Evolutionary conservation across 2,797 vertebrate genomes (phyloP).

Genomic region (Morelia viridis): DNA sequence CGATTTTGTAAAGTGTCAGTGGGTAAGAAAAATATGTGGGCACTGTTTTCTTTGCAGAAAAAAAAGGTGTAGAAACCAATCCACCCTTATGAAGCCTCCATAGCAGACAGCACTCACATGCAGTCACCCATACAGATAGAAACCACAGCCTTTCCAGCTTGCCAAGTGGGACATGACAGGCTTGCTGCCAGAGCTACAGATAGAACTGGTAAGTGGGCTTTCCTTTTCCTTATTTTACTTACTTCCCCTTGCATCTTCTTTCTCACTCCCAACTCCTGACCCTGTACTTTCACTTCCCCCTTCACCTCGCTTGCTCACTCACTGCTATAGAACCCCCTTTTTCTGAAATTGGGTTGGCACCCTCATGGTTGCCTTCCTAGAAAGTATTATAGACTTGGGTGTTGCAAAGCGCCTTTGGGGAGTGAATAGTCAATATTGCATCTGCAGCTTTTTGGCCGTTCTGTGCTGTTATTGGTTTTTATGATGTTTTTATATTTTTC

Average conservation of each 20-base stretch:
- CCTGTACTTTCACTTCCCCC: accelerated
- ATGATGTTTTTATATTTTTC: no score
- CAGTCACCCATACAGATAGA: not conserved
- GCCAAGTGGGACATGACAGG: accelerated
- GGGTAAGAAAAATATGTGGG: not conserved
- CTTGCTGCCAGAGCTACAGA: not conserved
- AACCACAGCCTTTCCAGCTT: no score
- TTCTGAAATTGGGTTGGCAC: no score
- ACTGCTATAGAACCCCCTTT: no score
- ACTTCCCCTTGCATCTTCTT: not conserved
- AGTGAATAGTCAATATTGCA: no score
- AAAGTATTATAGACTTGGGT: no score
- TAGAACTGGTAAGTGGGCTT: accelerated
- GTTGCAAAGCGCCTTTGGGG: no score
- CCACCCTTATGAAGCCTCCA: not conserved
- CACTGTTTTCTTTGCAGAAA: no score
- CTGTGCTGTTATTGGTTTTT: no score
- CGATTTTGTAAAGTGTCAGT: not conserved
- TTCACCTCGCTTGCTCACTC: not conserved
- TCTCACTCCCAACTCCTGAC: not conserved
- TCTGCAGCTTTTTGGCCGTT: no score
- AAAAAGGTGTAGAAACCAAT: no score
- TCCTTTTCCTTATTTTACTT: not conserved
- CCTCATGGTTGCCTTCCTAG: no score
- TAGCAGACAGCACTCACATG: not conserved